Base-by-base conservation (phyloP, 2,797 vertebrate genomes). In the Mormyrus proboscirostris region DNA sequence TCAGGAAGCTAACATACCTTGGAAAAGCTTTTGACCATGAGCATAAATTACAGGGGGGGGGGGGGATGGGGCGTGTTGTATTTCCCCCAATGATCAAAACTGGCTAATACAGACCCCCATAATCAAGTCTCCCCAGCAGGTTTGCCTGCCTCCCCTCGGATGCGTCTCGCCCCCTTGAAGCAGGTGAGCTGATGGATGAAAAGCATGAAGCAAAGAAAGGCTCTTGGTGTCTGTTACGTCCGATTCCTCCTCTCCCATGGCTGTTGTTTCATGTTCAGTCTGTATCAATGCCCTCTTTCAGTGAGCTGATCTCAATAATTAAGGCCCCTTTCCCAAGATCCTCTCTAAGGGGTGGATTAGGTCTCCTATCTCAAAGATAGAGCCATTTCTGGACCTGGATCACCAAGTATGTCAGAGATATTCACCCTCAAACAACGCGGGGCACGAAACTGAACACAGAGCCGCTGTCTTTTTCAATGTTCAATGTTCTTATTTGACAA, bases 281-380 rank as follows among this genome's bases (percentile, higher is more conserved):
- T 90, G 79, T 94, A 94, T 95, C 94, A 95, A 93, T 93, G 91
- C 92, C 88, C 89, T 93, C 93, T 94, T 95, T 94, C 94, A 95
- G 93, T 91, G 87, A 83, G 91, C 90, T 95, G 94, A 96, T 96
- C 94, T 90, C 91, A 90, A 93, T 96, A 96, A 96, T 96, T 96
- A 95, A 95, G 92, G 90, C 93, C 91, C 94, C 94, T 95, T 94
- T 93, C 91, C 93, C 92, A 92, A 91, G 92, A 38, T 94, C 95
- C 94, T 95, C 95, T 96, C 94, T 88, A 89, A 93, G 94, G 95
- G 93, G 91, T 88, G 94, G 94, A 96, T 96, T 95, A 95, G 93
- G 90, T 92, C 90, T 90, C 69, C 92, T 93, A 92, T 94, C 92
- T 92, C 84, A 73, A 89, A 91, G 82, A 90, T 88, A 88, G 93